Percentiles rank a stretch among this genome's conserved stretches.
Evolutionary conservation across 2,797 vertebrate species (phyloP).

Genomic region (Phataginus tricuspis): DNA sequence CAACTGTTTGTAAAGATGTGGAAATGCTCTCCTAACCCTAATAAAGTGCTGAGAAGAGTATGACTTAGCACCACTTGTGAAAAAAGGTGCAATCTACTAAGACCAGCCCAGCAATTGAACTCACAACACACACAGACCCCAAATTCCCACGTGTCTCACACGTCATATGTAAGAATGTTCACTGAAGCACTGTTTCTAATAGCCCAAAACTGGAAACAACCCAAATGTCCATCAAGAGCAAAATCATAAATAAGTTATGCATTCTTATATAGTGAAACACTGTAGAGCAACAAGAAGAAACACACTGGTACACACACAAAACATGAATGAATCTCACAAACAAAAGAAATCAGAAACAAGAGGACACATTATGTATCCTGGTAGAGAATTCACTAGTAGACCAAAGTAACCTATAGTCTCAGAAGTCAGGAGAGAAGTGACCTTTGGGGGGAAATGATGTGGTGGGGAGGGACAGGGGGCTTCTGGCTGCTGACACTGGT

Average conservation of each 20-base stretch:
- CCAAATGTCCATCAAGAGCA: neutral
- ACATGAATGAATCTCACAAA: neutral
- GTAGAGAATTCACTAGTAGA: neutral
- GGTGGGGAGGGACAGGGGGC: no score
- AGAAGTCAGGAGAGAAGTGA: neutral
- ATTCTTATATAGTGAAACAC: neutral
- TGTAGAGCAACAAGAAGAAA: neutral
- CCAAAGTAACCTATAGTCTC: neutral
- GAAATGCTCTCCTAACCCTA: neutral
- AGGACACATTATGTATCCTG: neutral
- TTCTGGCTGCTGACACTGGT: neutral
- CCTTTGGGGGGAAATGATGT: neutral
- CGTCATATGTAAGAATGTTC: neutral
- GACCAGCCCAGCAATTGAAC: neutral
- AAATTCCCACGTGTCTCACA: neutral
- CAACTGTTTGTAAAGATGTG: neutral
- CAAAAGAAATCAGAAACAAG: neutral
- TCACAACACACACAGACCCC: neutral
- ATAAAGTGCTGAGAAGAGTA: neutral
- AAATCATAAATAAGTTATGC: neutral
- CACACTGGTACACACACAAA: neutral
- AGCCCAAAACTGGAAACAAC: neutral
- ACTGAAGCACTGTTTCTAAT: neutral
- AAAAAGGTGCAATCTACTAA: neutral
- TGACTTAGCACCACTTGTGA: neutral